Evolutionary conservation across 2,113 vertebrate species (phyloP), one percentile per base, ranked within the genome.

Genomic region (Caracal caracal): DNA sequence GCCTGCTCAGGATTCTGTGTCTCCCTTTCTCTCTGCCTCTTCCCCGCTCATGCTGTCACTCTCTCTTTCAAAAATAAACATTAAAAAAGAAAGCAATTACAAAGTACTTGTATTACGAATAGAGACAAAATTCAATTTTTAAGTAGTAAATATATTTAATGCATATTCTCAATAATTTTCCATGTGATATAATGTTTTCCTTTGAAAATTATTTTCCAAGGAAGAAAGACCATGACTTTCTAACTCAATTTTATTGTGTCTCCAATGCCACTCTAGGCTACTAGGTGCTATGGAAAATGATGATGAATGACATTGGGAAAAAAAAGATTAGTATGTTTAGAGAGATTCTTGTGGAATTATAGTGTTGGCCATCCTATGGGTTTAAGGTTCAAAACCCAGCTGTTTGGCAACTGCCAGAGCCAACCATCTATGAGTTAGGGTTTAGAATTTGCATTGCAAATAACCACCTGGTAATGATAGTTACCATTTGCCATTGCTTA

Each of bases 401-500:
- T 98, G 83, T 88, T 97, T 97, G 93, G 71, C 84, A 93, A 66
- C 30, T 86, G 35, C 17, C 30, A 56, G 65, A 90, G 61, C 47
- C 95, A 97, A 93, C 59, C 28, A 93, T 30, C 66, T 79, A 83
- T 78, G 75, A 94, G 87, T 88, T 96, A 80, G 87, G 9, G 15
- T 61, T 93, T 96, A 78, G 9, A 84, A 97, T 98, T 94, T 97
- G 90, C 97, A 97, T 94, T 98, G 92, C 88, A 96, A 97, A 97
- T 97, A 93, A 83, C 95, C 94, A 96, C 94, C 95, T 96, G 88
- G 96, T 96, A 90, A 94, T 96, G 88, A 85, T 76, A 90, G 92
- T 78, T 95, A 68, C 79, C 90, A 97, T 56, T 96, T 92, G 92
- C 96, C 94, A 96, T 59, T 33, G 76, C 94, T 95, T 95, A 79